Evolutionary conservation across 2,797 vertebrate genomes (phyloP).

Genomic region (Pangasius djambal): DNA sequence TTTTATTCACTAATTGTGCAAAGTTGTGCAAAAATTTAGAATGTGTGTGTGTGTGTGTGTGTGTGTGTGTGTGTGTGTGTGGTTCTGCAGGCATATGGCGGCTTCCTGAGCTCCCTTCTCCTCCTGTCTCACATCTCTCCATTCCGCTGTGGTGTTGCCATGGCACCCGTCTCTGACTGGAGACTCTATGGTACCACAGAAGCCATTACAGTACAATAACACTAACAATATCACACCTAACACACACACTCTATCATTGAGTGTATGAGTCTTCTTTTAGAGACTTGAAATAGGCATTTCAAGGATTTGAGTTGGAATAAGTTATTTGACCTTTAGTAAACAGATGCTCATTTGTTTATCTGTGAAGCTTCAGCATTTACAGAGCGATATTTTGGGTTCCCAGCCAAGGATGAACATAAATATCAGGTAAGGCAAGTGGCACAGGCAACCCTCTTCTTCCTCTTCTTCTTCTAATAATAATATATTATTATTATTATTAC

Average conservation of each 20-base stretch:
- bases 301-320: constrained; percentile 23
- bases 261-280: constrained; percentile 6
- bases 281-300: constrained; percentile 7
- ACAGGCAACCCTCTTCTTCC: background rate
- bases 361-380: constrained; percentile 68
- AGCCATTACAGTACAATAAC: constrained; percentile 14
- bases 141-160: constrained; percentile 71
- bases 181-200: constrained; percentile 68
- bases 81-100: constrained; percentile 72
- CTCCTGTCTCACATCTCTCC: constrained; percentile 66
- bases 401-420: constrained; percentile 60
- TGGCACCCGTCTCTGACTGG: constrained; percentile 76
- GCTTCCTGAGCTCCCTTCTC: constrained; percentile 71
- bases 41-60: background rate
- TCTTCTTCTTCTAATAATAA: background rate
- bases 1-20: background rate
- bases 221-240: background rate
- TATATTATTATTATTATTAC: background rate
- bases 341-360: constrained; percentile 21
- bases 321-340: background rate
- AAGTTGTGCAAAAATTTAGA: background rate
- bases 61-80: constrained; percentile 20
- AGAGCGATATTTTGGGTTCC: constrained; percentile 72
- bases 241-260: background rate
- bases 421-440: constrained; percentile 63